Percentiles rank a stretch among this genome's conserved stretches.
Conservation (phyloP, 1,140 invertebrate species). For the Belonocnema kinseyi region DNA sequence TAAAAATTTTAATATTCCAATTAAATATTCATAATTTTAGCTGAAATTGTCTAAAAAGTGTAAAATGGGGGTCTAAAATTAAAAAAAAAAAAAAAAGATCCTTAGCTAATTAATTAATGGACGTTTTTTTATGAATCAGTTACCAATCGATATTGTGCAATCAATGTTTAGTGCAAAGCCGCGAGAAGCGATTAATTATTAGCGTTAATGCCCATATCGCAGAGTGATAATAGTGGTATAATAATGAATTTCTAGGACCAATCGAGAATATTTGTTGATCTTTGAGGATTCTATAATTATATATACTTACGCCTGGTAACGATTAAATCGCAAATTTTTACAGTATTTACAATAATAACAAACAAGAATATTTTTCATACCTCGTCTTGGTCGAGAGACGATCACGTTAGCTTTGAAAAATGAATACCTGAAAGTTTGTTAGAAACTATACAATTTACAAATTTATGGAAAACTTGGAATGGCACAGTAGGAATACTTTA, state of each 20-base stretch:
- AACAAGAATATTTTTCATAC: conserved; percentile 63
- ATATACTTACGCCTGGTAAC: conserved; percentile 50
- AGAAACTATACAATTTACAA: neutral
- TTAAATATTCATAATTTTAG: no score
- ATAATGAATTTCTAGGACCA: conserved; percentile 37
- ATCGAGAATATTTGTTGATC: conserved; percentile 16
- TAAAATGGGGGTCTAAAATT: no score
- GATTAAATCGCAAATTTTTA: conserved; percentile 50
- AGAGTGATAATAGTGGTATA: conserved; percentile 11
- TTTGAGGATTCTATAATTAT: conserved; percentile 23
- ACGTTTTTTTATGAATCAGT: conserved; percentile 4
- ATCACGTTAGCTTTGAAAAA: neutral
- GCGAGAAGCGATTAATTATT: conserved; percentile 17
- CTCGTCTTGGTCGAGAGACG: neutral
- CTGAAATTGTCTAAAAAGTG: no score
- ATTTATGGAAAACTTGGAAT: neutral
- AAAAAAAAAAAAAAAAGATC: no score
- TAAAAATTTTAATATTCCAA: no score
- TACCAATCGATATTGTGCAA: conserved; percentile 29
- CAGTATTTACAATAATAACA: conserved; percentile 41
- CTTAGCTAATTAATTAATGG: no score
- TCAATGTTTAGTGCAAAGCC: conserved; percentile 11
- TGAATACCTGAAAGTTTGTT: neutral
- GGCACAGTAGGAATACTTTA: conserved; percentile 34
- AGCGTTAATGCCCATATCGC: conserved; percentile 29